Evolutionary conservation across 1,140 invertebrate genomes (phyloP).

Genomic region (Ceratina calcarata): DNA sequence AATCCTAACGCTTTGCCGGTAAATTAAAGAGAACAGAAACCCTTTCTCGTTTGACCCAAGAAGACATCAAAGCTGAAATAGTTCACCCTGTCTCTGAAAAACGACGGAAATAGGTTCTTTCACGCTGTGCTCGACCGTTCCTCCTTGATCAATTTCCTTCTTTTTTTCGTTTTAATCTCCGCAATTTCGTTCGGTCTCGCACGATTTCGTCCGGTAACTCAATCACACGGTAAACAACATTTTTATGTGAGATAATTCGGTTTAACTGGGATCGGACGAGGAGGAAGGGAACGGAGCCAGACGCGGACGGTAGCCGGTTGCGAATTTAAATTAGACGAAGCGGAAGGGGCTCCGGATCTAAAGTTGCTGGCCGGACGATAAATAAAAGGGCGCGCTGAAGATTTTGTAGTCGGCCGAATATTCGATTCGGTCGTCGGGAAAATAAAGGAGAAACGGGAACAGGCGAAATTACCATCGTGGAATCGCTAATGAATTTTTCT

Average conservation of each 20-base stretch:
- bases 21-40: slow-evolving; percentile 59
- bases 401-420: slow-evolving; percentile 21
- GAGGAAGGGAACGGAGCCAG: neutral
- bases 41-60: slow-evolving; percentile 32
- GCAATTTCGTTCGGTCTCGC: neutral
- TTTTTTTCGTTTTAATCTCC: neutral
- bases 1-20: slow-evolving; percentile 37
- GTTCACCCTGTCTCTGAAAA: slow-evolving; percentile 18
- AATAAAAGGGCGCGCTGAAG: neutral
- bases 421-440: neutral
- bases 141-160: neutral
- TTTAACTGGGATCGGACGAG: neutral
- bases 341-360: neutral
- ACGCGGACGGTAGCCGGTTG: neutral
- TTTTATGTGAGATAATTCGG: neutral
- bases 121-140: neutral
- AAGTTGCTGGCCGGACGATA: slow-evolving; percentile 11
- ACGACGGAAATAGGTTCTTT: slow-evolving; percentile 5
- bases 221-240: neutral
- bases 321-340: neutral
- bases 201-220: neutral
- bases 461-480: slow-evolving; percentile 14
- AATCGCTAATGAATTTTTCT: slow-evolving; percentile 37
- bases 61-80: slow-evolving; percentile 43
- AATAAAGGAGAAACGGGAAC: neutral